Evolutionary conservation across 2,113 vertebrate species (phyloP).

Genomic region (Kobus ellipsiprymnus): DNA sequence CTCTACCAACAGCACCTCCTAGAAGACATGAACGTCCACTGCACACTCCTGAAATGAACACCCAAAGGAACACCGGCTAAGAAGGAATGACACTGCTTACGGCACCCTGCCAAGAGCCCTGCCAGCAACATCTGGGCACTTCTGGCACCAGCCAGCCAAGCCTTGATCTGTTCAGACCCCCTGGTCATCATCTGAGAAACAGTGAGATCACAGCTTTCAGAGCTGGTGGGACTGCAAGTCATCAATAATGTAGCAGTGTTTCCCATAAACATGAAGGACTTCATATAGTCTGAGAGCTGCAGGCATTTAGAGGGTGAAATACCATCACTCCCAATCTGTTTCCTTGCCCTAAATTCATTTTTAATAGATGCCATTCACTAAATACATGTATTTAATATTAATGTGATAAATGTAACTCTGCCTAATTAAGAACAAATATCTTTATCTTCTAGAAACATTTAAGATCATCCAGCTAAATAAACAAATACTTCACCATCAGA

Average conservation of each 20-base stretch:
- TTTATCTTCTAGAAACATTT: slow-evolving; percentile 14
- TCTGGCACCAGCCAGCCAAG: slow-evolving; percentile 9
- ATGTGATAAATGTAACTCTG: slow-evolving; percentile 12
- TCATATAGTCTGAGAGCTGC: background rate
- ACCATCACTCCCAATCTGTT: slow-evolving; percentile 24
- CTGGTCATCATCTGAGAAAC: slow-evolving; percentile 45
- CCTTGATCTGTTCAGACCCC: slow-evolving; percentile 45
- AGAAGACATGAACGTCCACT: background rate
- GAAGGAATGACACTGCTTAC: background rate
- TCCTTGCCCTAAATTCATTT: slow-evolving; percentile 26
- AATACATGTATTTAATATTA: background rate
- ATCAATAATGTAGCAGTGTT: slow-evolving; percentile 58
- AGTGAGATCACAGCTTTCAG: background rate
- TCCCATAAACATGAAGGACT: slow-evolving; percentile 16
- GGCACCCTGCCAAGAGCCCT: background rate
- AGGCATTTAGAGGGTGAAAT: background rate
- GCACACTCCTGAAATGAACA: background rate
- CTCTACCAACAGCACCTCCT: background rate
- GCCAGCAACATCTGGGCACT: slow-evolving; percentile 6
- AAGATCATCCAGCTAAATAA: slow-evolving; percentile 52
- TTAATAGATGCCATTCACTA: slow-evolving; percentile 13
- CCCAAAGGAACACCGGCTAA: background rate
- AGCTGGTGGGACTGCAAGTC: background rate
- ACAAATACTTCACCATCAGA: background rate
- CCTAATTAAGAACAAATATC: background rate